Evolutionary conservation across 2,888 invertebrate species (phyloP).

Genomic region (Aphidius colemani): DNA sequence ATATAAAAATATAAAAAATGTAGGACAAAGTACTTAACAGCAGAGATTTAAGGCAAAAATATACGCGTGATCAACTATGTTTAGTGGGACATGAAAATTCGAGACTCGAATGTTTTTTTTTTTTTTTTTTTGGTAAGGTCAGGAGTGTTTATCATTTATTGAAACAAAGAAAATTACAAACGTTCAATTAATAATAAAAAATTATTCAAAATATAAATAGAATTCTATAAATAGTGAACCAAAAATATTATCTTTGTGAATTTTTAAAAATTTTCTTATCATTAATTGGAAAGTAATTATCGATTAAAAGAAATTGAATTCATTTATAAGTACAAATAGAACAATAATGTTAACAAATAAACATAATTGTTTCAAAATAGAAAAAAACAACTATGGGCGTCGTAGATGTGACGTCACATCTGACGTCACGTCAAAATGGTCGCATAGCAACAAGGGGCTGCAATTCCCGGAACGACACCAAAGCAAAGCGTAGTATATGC

Average conservation of each 20-base stretch:
- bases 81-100: no score
- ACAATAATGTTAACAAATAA: background rate
- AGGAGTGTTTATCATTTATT: background rate
- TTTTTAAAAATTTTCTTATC: background rate
- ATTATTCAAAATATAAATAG: no score
- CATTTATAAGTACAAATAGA: background rate
- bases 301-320: background rate
- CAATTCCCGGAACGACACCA: conserved; percentile 49
- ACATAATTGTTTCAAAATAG: background rate
- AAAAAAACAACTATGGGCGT: conserved; percentile 4
- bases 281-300: no score
- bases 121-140: conserved; percentile 10
- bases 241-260: background rate
- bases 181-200: no score
- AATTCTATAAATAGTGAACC: no score
- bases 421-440: conserved; percentile 42
- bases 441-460: conserved; percentile 45
- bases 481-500: conserved; percentile 31
- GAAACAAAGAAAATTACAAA: background rate
- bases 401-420: conserved; percentile 44
- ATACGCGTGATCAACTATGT: no score
- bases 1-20: no score
- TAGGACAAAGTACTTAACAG: no score
- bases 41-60: no score
- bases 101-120: no score